phyloP scores from a whole-genome alignment of 2,113 vertebrate species.

The Rhizomys pruinosus region DNA sequence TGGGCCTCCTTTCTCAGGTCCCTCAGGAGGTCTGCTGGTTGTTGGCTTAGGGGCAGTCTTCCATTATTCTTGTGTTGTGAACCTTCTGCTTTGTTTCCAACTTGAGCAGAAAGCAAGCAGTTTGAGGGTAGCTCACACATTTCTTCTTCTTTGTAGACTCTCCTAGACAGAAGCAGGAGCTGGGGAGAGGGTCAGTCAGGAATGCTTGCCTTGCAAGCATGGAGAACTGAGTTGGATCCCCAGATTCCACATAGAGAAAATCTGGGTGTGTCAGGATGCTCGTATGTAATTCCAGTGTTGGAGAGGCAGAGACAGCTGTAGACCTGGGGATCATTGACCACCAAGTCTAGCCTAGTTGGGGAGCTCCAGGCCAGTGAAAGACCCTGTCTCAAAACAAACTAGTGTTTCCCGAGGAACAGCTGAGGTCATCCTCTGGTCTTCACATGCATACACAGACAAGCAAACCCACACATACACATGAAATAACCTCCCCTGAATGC shows the following conservation, averaged over 20 bases:
- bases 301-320: background rate
- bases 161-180: background rate
- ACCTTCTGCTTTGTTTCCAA: background rate
- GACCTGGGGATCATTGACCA: background rate
- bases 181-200: background rate
- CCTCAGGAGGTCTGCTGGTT: background rate
- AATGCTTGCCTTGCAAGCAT: too few species aligned
- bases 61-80: background rate
- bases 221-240: background rate
- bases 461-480: background rate
- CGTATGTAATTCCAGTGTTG: background rate
- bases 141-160: conserved; percentile 26
- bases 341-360: background rate
- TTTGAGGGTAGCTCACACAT: background rate
- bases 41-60: background rate
- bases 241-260: background rate
- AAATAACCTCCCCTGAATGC: background rate
- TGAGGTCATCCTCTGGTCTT: background rate
- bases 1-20: background rate
- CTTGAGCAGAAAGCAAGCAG: background rate
- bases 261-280: background rate
- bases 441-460: background rate
- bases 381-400: background rate
- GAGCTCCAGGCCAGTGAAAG: background rate
- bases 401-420: background rate